Percentiles rank a stretch among this genome's conserved stretches.
Conservation (phyloP, 1,140 invertebrate species). For the Zophobas morio region DNA sequence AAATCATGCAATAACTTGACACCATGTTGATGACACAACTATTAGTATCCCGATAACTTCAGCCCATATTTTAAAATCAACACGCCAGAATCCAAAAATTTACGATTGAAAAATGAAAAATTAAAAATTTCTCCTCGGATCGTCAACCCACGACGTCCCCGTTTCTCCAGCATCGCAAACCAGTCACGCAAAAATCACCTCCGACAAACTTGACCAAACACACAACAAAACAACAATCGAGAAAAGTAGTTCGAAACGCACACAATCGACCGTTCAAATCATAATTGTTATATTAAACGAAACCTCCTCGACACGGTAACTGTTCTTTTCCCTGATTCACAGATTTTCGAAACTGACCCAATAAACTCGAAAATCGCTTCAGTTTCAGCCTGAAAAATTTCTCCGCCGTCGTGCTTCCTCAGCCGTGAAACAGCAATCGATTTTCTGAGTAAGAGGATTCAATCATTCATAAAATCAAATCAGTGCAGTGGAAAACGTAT, state of each 20-base stretch:
- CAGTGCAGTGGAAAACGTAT: constrained; percentile 32
- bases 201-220: too few species aligned
- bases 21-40: too few species aligned
- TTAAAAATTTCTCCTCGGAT: too few species aligned
- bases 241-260: not conserved
- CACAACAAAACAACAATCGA: not conserved
- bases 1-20: too few species aligned
- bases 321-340: constrained; percentile 5
- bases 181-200: too few species aligned
- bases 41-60: too few species aligned
- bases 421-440: constrained; percentile 29
- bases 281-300: not conserved
- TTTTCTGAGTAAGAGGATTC: constrained; percentile 26
- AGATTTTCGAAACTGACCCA: constrained; percentile 12
- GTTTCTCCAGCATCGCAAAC: too few species aligned
- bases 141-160: too few species aligned
- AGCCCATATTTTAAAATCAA: too few species aligned
- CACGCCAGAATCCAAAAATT: too few species aligned
- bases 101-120: too few species aligned
- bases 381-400: constrained; percentile 5
- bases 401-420: constrained; percentile 6
- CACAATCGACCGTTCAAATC: not conserved
- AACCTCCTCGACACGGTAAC: not conserved
- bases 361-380: not conserved
- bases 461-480: constrained; percentile 44